phyloP scores from a whole-genome alignment of 1,140 invertebrate genomes.

The Drosophila kohkoa region DNA sequence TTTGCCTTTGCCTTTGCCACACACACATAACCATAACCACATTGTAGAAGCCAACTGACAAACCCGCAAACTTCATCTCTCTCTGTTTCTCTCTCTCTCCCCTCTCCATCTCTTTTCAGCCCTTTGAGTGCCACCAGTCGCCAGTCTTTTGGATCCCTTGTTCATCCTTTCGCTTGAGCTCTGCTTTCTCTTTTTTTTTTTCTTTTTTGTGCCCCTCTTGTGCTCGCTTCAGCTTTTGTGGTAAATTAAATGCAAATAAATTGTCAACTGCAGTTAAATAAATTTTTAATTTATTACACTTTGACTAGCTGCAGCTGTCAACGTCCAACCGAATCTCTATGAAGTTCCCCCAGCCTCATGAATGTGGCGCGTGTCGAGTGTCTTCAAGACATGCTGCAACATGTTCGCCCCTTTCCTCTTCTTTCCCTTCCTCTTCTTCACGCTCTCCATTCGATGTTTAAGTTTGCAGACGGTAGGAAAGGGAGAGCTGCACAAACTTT shows the following conservation, averaged over 20 bases:
- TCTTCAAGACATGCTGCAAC: conserved; percentile 10
- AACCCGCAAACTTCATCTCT: not conserved
- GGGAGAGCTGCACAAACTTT: not conserved
- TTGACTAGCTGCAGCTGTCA: conserved; percentile 55
- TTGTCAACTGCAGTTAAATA: conserved; percentile 82
- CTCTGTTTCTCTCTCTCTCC: conserved; percentile 6
- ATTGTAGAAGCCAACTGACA: conserved; percentile 43
- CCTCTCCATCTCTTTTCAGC: not conserved
- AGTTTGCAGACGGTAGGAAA: not conserved
- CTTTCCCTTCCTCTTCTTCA: no score
- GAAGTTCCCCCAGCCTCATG: conserved; percentile 10
- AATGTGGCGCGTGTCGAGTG: conserved; percentile 21
- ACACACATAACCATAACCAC: conserved; percentile 54
- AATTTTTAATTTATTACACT: conserved; percentile 79
- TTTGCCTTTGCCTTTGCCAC: conserved; percentile 4
- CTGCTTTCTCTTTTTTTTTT: conserved; percentile 23
- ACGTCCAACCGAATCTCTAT: conserved; percentile 15
- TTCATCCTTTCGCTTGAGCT: no score
- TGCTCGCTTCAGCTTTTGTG: conserved; percentile 51
- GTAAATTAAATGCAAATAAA: conserved; percentile 82
- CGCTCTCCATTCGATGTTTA: not conserved
- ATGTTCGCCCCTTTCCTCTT: no score
- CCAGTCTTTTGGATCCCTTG: no score
- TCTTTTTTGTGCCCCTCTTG: conserved; percentile 7
- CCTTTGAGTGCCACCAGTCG: not conserved